Percentiles rank a stretch among this genome's conserved stretches.
phyloP scores from a whole-genome alignment of 2,797 vertebrate species.

The Naso thynnoides region DNA sequence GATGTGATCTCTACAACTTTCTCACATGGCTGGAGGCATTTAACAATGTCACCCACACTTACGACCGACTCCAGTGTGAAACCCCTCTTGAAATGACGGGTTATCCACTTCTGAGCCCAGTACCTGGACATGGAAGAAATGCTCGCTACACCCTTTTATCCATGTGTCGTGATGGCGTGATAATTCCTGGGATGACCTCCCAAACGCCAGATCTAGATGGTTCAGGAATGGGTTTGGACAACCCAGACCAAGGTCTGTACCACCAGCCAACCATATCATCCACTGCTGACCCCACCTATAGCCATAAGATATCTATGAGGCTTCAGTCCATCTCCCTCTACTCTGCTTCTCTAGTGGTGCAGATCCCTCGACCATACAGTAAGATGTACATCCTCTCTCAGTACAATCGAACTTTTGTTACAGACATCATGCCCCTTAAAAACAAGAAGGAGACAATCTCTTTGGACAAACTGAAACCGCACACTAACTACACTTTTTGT shows the following conservation, averaged over 20 bases:
- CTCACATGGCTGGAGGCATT: conserved; percentile 95
- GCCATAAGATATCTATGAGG: conserved; percentile 88
- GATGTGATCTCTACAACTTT: conserved; percentile 94
- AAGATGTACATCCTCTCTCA: conserved; percentile 98
- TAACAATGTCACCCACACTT: conserved; percentile 98
- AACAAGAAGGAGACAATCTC: conserved; percentile 91
- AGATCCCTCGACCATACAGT: conserved; percentile 94
- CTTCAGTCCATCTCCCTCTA: conserved; percentile 91
- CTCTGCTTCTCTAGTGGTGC: conserved; percentile 91
- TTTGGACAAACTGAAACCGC: conserved; percentile 91
- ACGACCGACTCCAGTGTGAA: conserved; percentile 97
- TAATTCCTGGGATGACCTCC: conserved; percentile 90
- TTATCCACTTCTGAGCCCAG: conserved; percentile 91
- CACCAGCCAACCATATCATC: conserved; percentile 90
- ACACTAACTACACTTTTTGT: conserved; percentile 96
- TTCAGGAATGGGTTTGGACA: conserved; percentile 87
- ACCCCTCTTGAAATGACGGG: conserved; percentile 92
- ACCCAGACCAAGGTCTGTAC: conserved; percentile 81
- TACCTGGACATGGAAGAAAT: conserved; percentile 88
- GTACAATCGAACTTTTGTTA: conserved; percentile 92
- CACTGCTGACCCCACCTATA: conserved; percentile 87
- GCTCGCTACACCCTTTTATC: conserved; percentile 92
- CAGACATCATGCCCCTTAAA: conserved; percentile 92
- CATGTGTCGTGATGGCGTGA: conserved; percentile 91
- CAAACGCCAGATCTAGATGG: conserved; percentile 89